Percentiles rank a stretch among this genome's conserved stretches.
phyloP scores from a whole-genome alignment of 2,113 vertebrate species.

The Rhegmatorhina hoffmannsi region DNA sequence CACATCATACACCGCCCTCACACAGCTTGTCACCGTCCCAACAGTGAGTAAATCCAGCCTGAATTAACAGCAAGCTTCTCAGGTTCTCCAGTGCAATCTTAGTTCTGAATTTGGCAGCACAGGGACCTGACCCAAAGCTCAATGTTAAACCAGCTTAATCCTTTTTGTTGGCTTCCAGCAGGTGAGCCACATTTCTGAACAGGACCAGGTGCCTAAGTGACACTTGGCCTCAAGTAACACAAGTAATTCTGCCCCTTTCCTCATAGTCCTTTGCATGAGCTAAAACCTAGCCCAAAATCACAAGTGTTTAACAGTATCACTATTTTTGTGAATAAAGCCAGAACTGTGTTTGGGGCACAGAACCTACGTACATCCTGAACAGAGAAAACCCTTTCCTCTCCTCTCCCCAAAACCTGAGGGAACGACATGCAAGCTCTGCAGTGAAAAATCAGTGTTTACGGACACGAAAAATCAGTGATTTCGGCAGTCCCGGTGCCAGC shows the following conservation, averaged over 20 bases:
- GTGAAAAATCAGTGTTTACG: accelerated
- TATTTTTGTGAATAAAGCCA: not conserved
- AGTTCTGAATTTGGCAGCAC: not conserved
- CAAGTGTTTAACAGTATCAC: not conserved
- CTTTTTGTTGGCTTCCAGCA: not conserved
- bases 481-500: not conserved
- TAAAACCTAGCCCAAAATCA: not conserved
- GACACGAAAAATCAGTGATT: not conserved
- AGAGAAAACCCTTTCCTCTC: not conserved
- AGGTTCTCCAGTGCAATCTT: not conserved
- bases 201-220: not conserved
- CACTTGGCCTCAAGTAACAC: not conserved
- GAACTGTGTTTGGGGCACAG: not conserved
- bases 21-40: not conserved
- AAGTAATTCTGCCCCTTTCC: not conserved
- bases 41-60: not conserved
- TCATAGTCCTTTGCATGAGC: not conserved
- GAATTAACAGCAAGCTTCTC: not conserved
- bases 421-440: not conserved
- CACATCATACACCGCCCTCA: not conserved
- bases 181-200: not conserved
- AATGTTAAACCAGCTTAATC: not conserved
- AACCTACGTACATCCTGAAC: not conserved
- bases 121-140: not conserved
- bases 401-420: not conserved